phyloP scores from a whole-genome alignment of 2,888 invertebrate species.

The Pegoplata infirma region DNA sequence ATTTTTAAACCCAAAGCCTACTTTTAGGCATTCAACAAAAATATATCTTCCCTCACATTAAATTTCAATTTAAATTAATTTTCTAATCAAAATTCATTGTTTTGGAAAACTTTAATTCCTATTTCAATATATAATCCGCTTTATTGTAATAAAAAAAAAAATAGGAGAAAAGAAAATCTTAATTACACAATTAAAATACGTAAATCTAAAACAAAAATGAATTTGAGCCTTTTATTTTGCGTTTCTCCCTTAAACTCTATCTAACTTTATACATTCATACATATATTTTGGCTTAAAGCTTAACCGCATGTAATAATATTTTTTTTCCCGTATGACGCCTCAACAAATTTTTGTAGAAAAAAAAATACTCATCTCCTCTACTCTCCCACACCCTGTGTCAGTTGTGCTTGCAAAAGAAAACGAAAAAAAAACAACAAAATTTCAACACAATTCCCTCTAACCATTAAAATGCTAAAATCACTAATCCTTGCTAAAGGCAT shows the following conservation, averaged over 20 bases:
- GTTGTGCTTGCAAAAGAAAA: not conserved
- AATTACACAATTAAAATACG: constrained; percentile 62
- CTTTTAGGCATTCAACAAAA: too few relatives aligned
- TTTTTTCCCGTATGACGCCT: not conserved
- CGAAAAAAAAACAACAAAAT: not conserved
- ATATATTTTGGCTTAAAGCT: not conserved
- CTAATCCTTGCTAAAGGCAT: constrained; percentile 60
- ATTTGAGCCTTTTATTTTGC: not conserved
- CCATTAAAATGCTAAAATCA: constrained; percentile 53
- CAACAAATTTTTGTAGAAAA: not conserved
- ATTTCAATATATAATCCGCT: constrained; percentile 33
- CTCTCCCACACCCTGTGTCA: not conserved
- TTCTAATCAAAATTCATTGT: not conserved
- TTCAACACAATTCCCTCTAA: not conserved
- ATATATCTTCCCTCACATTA: too few relatives aligned
- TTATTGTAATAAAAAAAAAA: constrained; percentile 36
- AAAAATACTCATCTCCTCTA: too few relatives aligned
- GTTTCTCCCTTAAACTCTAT: not conserved
- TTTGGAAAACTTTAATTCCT: not conserved
- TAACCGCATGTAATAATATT: not conserved
- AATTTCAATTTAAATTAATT: not conserved
- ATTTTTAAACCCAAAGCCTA: too few relatives aligned
- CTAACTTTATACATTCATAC: not conserved
- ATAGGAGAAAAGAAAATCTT: constrained; percentile 31
- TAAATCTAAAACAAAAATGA: not conserved